phyloP scores from a whole-genome alignment of 2,888 invertebrate species.

The Dermolepida albohirtum region DNA sequence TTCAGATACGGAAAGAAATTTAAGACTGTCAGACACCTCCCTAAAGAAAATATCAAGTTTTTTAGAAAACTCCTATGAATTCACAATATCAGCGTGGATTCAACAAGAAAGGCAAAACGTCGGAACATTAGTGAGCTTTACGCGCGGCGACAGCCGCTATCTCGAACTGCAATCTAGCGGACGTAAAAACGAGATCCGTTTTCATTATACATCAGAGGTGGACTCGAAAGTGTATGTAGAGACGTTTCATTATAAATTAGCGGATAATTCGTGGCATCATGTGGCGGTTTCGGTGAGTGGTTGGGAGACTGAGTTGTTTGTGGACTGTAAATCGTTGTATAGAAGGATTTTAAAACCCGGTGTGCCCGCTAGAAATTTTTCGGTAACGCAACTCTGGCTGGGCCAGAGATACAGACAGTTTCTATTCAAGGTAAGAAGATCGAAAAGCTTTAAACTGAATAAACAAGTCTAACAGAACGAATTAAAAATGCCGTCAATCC shows the following conservation, averaged over 20 bases:
- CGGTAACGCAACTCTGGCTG: slow-evolving; percentile 83
- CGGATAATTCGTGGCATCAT: slow-evolving; percentile 90
- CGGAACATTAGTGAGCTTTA: slow-evolving; percentile 86
- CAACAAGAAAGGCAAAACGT: slow-evolving; percentile 85
- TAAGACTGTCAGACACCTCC: slow-evolving; percentile 76
- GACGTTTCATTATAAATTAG: slow-evolving; percentile 88
- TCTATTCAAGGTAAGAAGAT: slow-evolving; percentile 82
- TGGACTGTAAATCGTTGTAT: slow-evolving; percentile 89
- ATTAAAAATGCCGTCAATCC: no score
- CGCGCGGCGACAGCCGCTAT: slow-evolving; percentile 85
- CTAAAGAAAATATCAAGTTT: slow-evolving; percentile 77
- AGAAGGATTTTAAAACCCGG: slow-evolving; percentile 80
- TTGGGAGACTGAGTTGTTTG: slow-evolving; percentile 83
- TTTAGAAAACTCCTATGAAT: slow-evolving; percentile 79
- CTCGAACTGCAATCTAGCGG: slow-evolving; percentile 93
- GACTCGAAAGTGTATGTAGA: slow-evolving; percentile 79
- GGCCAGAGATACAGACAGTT: slow-evolving; percentile 91
- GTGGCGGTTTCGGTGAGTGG: slow-evolving; percentile 87
- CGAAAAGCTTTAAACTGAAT: not conserved
- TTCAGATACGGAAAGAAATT: slow-evolving; percentile 79
- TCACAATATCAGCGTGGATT: slow-evolving; percentile 82
- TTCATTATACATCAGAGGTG: slow-evolving; percentile 82
- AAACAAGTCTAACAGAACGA: no score
- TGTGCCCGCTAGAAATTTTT: slow-evolving; percentile 80
- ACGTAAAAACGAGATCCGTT: slow-evolving; percentile 85